Conservation (phyloP, 2,113 vertebrate genomes). For the Zosterops lateralis region DNA sequence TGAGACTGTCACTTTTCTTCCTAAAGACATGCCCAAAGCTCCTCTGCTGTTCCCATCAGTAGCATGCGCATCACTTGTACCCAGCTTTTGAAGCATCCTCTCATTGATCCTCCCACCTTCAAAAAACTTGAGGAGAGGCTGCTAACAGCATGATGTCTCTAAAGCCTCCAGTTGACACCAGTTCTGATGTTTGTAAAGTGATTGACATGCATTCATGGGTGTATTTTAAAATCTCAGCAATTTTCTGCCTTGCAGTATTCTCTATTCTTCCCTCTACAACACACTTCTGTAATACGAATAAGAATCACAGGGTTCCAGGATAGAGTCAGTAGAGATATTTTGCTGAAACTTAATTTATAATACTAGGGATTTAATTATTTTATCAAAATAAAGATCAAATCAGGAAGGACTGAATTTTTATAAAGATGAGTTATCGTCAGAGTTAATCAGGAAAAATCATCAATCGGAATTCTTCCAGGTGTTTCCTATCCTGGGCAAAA, state of each 20-base stretch:
- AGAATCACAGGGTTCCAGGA: not conserved
- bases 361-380: not conserved
- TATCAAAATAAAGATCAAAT: not conserved
- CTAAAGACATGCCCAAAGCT: not conserved
- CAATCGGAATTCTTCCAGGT: not conserved
- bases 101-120: slow-evolving; percentile 12
- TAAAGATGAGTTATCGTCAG: not conserved
- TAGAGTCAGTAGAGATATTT: not conserved
- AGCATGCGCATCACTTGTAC: not conserved
- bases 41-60: not conserved
- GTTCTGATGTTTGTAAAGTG: not conserved
- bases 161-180: not conserved
- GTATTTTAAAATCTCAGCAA: not conserved
- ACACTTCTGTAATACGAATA: not conserved
- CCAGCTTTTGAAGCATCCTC: slow-evolving; percentile 28
- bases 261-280: not conserved
- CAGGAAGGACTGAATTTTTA: not conserved
- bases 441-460: not conserved
- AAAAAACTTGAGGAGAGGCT: slow-evolving; percentile 4
- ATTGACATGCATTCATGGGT: not conserved
- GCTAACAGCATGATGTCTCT: slow-evolving; percentile 11
- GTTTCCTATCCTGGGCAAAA: not conserved
- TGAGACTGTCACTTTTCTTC: not conserved
- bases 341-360: not conserved
- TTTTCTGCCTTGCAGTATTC: not conserved